Base-by-base conservation (phyloP, 1,140 invertebrate genomes). In the Musca domestica region DNA sequence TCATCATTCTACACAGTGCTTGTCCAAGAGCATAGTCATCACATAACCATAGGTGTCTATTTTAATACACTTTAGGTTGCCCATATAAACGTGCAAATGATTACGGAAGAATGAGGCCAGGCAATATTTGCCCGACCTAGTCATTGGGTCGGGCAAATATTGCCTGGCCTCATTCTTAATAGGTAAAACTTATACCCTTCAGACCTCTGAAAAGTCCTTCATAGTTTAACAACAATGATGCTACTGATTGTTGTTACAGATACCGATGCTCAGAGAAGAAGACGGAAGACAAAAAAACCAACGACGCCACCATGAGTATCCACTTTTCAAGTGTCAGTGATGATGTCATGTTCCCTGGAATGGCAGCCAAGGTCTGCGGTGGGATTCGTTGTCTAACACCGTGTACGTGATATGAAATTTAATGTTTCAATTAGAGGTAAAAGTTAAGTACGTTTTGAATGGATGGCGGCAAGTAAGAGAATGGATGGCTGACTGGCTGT, bases 371-470 rank as follows among this genome's bases (percentile, higher is more conserved):
- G 19, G 52, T 20, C 17, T 22, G 51, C 20, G 3, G 51, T 54
- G 51, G 51, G 20, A 30, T 30, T 41, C 56, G 34, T 54, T 58
- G 77, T 79, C 77, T 79, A 76, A 79, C 77, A 77, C 75, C 77
- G 75, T 72, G 77, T 79, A 79, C 77, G 77, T 79, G 77, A 79
- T 72, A 70, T 79, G 77, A 76, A 79, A 79, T 77, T 79, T 79
- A 79, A 79, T 79, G 77, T 79, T 79, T 79, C 77, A 79, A 79
- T 79, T 79, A 79, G 77, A 79, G 77, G 77, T 77, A 70, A 79
- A 79, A 49, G 77, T 77, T 74, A 71, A 69, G 74, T 72, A 71
- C 69, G 68, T 58, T 65, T 61, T 25, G 58, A 27, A 51, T 27
- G 48, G 58, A 47, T 47, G 22, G 61, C 34, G 61, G n/a, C n/a